phyloP scores from a whole-genome alignment of 2,113 vertebrate genomes.

The Eulacestoma nigropectus region DNA sequence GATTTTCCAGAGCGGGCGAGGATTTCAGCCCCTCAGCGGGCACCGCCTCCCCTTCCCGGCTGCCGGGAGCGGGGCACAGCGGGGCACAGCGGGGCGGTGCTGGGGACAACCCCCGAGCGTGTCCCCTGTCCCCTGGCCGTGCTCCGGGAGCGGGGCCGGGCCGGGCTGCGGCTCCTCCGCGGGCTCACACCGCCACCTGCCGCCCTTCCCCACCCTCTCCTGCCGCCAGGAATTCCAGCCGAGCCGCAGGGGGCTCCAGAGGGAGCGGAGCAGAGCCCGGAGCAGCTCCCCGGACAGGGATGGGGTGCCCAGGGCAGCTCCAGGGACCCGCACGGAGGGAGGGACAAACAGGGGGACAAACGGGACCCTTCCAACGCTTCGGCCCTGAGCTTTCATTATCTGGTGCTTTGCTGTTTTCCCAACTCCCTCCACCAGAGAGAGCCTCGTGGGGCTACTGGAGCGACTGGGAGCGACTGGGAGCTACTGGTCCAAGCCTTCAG shows the following conservation, averaged over 20 bases:
- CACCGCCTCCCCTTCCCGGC: background rate
- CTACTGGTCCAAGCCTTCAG: background rate
- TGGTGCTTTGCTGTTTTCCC: background rate
- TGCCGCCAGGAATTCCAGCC: fast-evolving
- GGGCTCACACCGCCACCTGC: slow-evolving; percentile 34
- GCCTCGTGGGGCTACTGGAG: background rate
- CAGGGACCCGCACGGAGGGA: fast-evolving
- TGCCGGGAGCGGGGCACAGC: too few relatives aligned
- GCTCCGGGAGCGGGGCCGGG: fast-evolving
- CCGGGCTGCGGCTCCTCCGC: background rate
- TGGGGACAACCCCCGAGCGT: background rate
- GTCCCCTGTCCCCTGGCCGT: fast-evolving
- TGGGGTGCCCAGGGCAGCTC: fast-evolving
- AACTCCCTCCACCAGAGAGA: background rate
- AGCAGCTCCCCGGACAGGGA: fast-evolving
- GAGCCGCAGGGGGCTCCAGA: fast-evolving
- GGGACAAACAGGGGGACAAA: background rate
- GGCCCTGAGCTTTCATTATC: background rate
- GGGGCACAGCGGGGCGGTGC: background rate
- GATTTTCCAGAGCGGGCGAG: background rate
- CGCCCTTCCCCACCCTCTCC: background rate
- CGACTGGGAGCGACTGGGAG: background rate
- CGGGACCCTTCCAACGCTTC: too few relatives aligned
- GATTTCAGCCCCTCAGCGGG: background rate
- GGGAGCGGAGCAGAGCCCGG: too few relatives aligned